Percentiles rank a stretch among this genome's conserved stretches.
These are phyloP conservation scores for Zalophus californianus DNA, from an alignment of 2,797 vertebrate genomes.

Conservation along the genomic window DNA sequence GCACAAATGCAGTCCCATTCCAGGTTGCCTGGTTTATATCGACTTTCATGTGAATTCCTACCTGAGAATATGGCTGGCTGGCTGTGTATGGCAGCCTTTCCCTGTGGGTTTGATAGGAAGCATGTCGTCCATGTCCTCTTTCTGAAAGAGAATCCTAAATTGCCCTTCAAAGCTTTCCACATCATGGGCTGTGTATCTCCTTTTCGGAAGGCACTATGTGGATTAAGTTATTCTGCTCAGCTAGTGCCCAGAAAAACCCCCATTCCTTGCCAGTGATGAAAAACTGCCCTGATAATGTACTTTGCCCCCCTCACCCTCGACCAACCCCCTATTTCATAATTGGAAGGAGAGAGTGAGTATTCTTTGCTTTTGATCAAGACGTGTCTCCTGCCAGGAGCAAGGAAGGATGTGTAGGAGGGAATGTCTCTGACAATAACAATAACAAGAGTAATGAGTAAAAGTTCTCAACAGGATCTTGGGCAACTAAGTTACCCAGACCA, in stretches of 20 bases:
- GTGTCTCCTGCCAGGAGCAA: constrained; percentile 77
- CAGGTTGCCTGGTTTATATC: background rate
- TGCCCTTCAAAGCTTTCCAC: constrained; percentile 9
- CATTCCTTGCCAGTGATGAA: constrained; percentile 42
- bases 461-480: constrained; percentile 78
- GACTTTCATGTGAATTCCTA: background rate
- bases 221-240: constrained; percentile 6
- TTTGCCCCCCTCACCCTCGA: background rate
- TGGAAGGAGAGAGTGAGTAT: constrained; percentile 69
- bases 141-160: background rate
- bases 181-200: background rate
- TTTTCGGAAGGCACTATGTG: constrained; percentile 37
- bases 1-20: background rate
- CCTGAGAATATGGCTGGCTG: background rate
- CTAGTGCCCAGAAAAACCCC: constrained; percentile 44
- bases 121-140: background rate
- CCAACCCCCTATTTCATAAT: constrained; percentile 13
- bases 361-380: constrained; percentile 79
- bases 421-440: constrained; percentile 78
- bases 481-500: constrained; percentile 64
- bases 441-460: constrained; percentile 83
- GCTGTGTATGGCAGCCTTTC: background rate
- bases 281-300: background rate
- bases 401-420: constrained; percentile 83
- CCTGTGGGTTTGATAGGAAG: background rate